These are phyloP conservation scores for Sabatieria punctata DNA, from an alignment of 2,888 invertebrate species.

Conservation along the genomic window DNA sequence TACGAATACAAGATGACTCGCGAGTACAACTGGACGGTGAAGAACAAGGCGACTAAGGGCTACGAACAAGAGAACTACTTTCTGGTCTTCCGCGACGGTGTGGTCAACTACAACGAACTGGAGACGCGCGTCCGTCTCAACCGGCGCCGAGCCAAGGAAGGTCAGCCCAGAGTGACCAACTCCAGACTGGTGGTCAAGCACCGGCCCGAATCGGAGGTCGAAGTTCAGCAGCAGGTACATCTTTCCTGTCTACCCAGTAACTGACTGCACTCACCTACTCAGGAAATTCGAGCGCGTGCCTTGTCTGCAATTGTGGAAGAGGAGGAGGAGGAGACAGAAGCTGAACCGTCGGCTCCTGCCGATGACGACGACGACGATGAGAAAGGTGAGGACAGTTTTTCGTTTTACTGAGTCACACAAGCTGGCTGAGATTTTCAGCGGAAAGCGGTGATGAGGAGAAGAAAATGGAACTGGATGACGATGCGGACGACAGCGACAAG, in stretches of 20 bases:
- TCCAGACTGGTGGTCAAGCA: constrained; percentile 19
- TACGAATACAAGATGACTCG: constrained; percentile 94
- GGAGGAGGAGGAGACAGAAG: too few species aligned
- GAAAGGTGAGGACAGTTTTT: background rate
- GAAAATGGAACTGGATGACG: too few species aligned
- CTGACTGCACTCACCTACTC: too few species aligned
- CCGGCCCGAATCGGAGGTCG: constrained; percentile 6
- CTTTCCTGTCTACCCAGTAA: too few species aligned
- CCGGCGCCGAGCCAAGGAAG: constrained; percentile 29
- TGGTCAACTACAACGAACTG: constrained; percentile 38
- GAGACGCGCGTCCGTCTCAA: constrained; percentile 36
- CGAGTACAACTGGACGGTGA: constrained; percentile 98
- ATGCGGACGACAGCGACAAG: constrained; percentile 1
- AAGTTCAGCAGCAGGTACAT: constrained; percentile 5
- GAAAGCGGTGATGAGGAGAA: too few species aligned
- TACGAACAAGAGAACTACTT: constrained; percentile 38
- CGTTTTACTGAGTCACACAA: too few species aligned
- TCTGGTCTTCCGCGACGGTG: constrained; percentile 33
- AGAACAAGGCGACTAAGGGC: constrained; percentile 46
- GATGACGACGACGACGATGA: background rate
- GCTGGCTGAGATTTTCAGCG: too few species aligned
- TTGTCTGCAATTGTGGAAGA: too few species aligned
- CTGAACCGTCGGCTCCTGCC: too few species aligned
- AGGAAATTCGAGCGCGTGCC: too few species aligned
- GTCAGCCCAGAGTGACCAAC: constrained; percentile 19